phyloP scores from a whole-genome alignment of 2,888 invertebrate genomes.

The Scrobipalpa costella region DNA sequence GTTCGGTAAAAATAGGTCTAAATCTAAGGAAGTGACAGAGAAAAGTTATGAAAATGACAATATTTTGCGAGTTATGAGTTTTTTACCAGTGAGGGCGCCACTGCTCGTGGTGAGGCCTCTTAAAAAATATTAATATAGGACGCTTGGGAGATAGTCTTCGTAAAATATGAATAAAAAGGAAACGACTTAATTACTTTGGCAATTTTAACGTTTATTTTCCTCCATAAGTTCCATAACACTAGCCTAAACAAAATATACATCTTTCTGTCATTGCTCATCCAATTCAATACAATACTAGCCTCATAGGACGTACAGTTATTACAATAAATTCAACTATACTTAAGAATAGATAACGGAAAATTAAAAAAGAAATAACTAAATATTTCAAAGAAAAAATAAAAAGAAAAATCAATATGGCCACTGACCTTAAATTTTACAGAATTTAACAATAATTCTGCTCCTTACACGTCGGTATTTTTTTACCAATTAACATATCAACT shows the following conservation, averaged over 20 bases:
- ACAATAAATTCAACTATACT: slow-evolving; percentile 20
- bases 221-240: slow-evolving; percentile 48
- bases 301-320: slow-evolving; percentile 34
- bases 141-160: no score
- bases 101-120: no score
- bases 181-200: slow-evolving; percentile 55
- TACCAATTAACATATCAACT: background rate
- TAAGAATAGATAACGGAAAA: slow-evolving; percentile 6
- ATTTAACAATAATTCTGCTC: no score
- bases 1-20: no score
- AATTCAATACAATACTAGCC: slow-evolving; percentile 36
- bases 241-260: slow-evolving; percentile 48
- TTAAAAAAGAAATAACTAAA: background rate
- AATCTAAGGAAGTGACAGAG: no score
- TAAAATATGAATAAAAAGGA: no score
- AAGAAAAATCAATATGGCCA: background rate
- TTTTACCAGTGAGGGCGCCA: no score
- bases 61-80: no score
- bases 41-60: no score
- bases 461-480: background rate
- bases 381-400: background rate
- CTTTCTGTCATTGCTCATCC: slow-evolving; percentile 32
- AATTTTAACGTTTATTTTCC: slow-evolving; percentile 56
- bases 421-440: no score
- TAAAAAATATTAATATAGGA: no score